Evolutionary conservation across 1,140 invertebrate species (phyloP), one percentile per base, ranked within the genome.

Genomic region (Drosophila ogumai): DNA sequence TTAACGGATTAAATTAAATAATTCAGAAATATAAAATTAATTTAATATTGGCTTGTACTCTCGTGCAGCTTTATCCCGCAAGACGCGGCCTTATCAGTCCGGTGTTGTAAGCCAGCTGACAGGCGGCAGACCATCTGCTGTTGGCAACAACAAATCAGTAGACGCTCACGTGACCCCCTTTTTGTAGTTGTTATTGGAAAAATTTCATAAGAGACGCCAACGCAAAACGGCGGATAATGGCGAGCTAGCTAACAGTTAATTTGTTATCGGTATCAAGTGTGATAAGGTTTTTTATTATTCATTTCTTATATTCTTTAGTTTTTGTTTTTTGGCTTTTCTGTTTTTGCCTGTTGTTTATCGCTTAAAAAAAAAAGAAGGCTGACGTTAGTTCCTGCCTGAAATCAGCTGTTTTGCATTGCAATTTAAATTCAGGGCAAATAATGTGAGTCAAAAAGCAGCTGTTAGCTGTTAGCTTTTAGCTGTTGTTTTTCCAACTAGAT

Each of bases 321-420:
- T 56, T 56, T 64, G 36, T 71, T 44, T 19, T 22, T 34, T 43
- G 12, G 19, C 40, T 13, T 19, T 46, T 44, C 25, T 38, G 34
- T 49, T 56, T 56, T 67, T 15, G 32, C 19, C 75, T 72, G 67
- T 79, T 75, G 61, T 77, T 79, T 87, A 82, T 84, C 80, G 84
- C 88, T 87, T 74, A 68, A 80, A 84, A 71, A 78, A 50, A 19
- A 32, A 34, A 47, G 8, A 22, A 9, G 17, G 17, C 64, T 65
- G 66, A 79, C 65, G 74, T 81, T 75, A 74, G 50, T 61, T 22
- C 12, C 17, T 32, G 44, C 61, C 44, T 41, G 56, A 61, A 73
- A 88, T 88, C 84, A 88, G 85, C 84, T 88, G 84, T 81, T 84
- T 47, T n/a, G 75, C 32, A 28, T 49, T 71, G 52, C 52, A 49